Evolutionary conservation across 2,797 vertebrate species (phyloP), one percentile per base, ranked within the genome.

Genomic region (Novumbra hubbsi): DNA sequence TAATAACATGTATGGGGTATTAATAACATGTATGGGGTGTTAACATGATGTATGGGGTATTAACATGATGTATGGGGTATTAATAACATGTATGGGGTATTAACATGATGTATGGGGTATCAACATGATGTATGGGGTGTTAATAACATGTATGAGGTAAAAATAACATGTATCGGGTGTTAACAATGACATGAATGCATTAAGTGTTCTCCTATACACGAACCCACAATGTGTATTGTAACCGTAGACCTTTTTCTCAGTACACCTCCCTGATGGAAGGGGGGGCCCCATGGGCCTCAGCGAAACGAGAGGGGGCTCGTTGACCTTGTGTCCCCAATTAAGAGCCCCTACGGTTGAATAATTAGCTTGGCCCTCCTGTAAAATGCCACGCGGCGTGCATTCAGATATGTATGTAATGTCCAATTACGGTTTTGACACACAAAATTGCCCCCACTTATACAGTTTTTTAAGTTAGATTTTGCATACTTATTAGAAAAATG

Each of bases 251-350:
- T 24, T 57, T 21, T 57, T 4, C 12, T n/a, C n/a, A n/a, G n/a
- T n/a, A n/a, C 27, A 71, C 9, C 30, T 21, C 30, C 8, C 50
- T 55, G 21, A 71, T 72, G 49, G 65, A 67, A 67, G 69, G 63
- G 41, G 28, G 67, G 27, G 67, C 52, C 21, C 38, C n/a, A 68
- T 45, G 70, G 76, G 73, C 38, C 50, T 67, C 67, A 45, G 50
- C 27, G 60, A 62, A 45, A 67, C 74, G 41, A 45, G 41, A 45
- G 16, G 65, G 24, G 73, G 71, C 73, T 76, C 21, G 38, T 78
- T 82, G 84, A 87, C 81, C 83, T 80, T 80, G 78, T 73, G 75
- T 81, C 48, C 21, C 76, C 78, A 83, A 83, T 85, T 85, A 86
- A 80, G 78, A 80, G 77, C 73, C 70, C 71, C 68, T 67, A 21